Base-by-base conservation (phyloP, 2,797 vertebrate species). In the Notolepis coatsorum region DNA sequence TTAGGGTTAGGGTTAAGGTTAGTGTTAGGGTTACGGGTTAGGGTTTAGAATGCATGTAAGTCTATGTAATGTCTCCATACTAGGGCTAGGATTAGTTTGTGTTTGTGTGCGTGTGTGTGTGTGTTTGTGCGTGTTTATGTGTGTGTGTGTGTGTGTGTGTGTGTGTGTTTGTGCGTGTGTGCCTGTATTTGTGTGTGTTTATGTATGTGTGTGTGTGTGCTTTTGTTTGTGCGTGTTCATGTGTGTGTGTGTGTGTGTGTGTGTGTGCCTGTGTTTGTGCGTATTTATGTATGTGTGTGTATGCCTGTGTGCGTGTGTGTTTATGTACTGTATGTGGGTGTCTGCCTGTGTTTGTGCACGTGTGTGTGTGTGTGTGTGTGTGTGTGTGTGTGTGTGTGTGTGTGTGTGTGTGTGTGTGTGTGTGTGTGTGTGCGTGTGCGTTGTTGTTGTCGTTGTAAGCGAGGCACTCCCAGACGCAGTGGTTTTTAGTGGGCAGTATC, bases 381-480 rank as follows among this genome's bases (percentile, higher is more conserved):
- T 62, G 33, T 61, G 76, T 71, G 52, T 60, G 63, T 53, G 24
- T 41, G 45, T 65, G 61, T 41, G 46, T 53, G 60, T 73, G 37
- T 71, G 46, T 65, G 56, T 61, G 53, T 57, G 52, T 59, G n/a
- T 65, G 9, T 56, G 17, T 23, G 35, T 65, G 60, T 54, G 58
- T 61, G 59, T 37, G 45, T 70, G 52, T 72, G 60, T 69, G 43
- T 45, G 66, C 41, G 5, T 41, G n/a, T 61, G 71, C 57, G 28
- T 28, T 83, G 57, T 20, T 39, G 75, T 87, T 89, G 81, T 80
- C 71, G 65, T 73, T 83, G 82, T 72, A 57, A 84, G 78, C 18
- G 56, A 88, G 85, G 75, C 85, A 84, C 86, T 88, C 87, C 83
- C 86, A 87, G 77, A 87, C 86, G 81, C 75, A 73, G 84, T 39